Base-by-base conservation (phyloP, 2,113 vertebrate genomes). In the Callorhinus ursinus region DNA sequence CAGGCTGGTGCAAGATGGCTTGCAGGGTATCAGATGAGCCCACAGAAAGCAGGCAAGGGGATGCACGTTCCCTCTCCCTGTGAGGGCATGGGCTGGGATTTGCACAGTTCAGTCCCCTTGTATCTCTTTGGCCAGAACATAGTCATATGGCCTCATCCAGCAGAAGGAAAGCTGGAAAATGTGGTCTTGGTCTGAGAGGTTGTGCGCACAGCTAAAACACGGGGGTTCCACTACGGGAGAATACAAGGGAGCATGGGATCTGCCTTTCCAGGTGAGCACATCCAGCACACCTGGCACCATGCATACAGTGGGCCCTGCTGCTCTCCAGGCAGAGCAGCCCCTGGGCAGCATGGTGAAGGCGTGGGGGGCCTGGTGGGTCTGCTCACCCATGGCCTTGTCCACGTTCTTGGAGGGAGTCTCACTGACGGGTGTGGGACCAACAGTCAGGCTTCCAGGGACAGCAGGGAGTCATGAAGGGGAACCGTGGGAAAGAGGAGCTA, bases 321-420 rank as follows among this genome's bases (percentile, higher is more conserved):
- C 39, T 7, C 28, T 81, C 24, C 59, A 46, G 36, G 51, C 88
- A 86, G 13, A 61, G 55, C 6, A 7, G 46, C 1, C 2, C 22
- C 39, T 31, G 19, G 7, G 4, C 33, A n/a, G 33, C 28, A 12
- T 26, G 2, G 16, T 2, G 24, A 8, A 7, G n/a, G 71, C 19
- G 1, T 9, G 12, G 80, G 72, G 71, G 19, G 19, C 21, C 49
- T 2, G 18, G 4, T 49, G 86, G 65, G 7, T 55, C 33, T 1
- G 9, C 42, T 42, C 10, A 18, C 15, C 5, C 28, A 4, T 4
- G 13, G 33, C 16, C 15, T 36, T 5, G 0, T 10, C 31, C 31
- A 9, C 13, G 6, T 53, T 22, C 39, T 82, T 16, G 63, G 61
- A 80, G 51, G 9, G 33, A 61, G 63, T 15, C 12, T 74, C 53